Evolutionary conservation across 2,888 invertebrate species (phyloP), one percentile per base, ranked within the genome.

Genomic region (Troglohyphantes excavatus): DNA sequence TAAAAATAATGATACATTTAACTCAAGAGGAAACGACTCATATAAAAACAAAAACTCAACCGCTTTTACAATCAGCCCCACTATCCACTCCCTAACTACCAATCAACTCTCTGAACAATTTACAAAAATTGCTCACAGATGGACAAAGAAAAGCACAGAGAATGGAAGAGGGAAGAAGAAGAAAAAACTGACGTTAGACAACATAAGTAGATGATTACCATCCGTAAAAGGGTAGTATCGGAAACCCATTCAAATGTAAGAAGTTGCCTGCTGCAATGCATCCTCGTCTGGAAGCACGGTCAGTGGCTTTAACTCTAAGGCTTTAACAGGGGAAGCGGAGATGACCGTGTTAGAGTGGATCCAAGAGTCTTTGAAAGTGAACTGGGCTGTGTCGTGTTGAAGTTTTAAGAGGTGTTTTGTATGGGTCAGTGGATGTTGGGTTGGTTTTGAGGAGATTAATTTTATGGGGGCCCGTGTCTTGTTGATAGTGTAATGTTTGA

Each of bases 261-360:
- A 75, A 81, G 67, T 29, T 65, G 53, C 26, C 27, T 26, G 59
- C n/a, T 33, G 87, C 73, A 73, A 88, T 75, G 79, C 59, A 81
- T 81, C 75, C 39, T 19, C 29, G 17, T 61, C 61, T 89, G 88
- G 88, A 89, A 89, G 65, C 75, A 88, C 88, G 88, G 88, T 88
- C 82, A 82, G 70, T 89, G 88, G 78, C 72, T 82, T n/a, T n/a
- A n/a, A n/a, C n/a, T n/a, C n/a, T n/a, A n/a, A n/a, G n/a, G n/a
- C n/a, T n/a, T 26, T 23, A 61, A 82, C 29, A 61, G 6, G 61
- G 70, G 39, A 61, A 61, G 70, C 19, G 53, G 61, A 27, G 27
- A 73, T 68, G 68, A 19, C 33, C 27, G n/a, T 53, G 13, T 5
- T 53, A 53, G 53, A n/a, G n/a, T 53, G 53, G 53, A 2, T 53